phyloP scores from a whole-genome alignment of 2,888 invertebrate genomes.

The Clostera curtula region DNA sequence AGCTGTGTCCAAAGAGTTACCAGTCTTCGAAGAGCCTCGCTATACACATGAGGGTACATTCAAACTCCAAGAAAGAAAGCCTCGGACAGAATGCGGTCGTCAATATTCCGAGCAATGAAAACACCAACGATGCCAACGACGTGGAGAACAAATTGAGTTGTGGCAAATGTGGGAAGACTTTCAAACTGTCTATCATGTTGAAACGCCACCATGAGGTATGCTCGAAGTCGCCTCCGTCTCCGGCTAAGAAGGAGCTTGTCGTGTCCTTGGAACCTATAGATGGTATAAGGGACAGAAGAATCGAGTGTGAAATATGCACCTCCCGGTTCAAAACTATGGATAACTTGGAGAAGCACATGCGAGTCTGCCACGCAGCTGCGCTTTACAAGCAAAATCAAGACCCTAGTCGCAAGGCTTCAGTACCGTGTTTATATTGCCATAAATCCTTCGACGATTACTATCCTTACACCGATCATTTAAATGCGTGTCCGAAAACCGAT shows the following conservation, averaged over 20 bases:
- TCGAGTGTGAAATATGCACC: constrained; percentile 50
- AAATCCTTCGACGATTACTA: constrained; percentile 46
- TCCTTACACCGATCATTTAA: constrained; percentile 44
- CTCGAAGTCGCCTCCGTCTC: constrained; percentile 24
- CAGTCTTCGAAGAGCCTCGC: constrained; percentile 28
- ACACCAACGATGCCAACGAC: constrained; percentile 30
- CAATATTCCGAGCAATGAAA: constrained; percentile 29
- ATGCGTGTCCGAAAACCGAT: constrained; percentile 36
- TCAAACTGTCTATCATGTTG: constrained; percentile 67
- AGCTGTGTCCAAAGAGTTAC: constrained; percentile 43
- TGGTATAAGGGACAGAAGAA: constrained; percentile 19
- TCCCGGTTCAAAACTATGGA: constrained; percentile 51
- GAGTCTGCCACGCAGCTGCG: constrained; percentile 52
- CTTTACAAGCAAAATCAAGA: constrained; percentile 28
- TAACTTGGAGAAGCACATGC: constrained; percentile 56
- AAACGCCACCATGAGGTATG: constrained; percentile 55
- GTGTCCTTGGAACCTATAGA: constrained; percentile 56
- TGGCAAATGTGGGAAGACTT: constrained; percentile 52
- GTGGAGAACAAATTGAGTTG: constrained; percentile 49
- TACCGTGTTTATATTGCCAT: constrained; percentile 54
- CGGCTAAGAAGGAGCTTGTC: constrained; percentile 47
- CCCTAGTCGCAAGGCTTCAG: constrained; percentile 18
- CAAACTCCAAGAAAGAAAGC: constrained; percentile 14
- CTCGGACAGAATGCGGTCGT: constrained; percentile 14
- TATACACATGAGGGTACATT: constrained; percentile 38